These are phyloP conservation scores for Vulpes vulpes DNA, from an alignment of 2,113 vertebrate genomes.

Conservation along the genomic window DNA sequence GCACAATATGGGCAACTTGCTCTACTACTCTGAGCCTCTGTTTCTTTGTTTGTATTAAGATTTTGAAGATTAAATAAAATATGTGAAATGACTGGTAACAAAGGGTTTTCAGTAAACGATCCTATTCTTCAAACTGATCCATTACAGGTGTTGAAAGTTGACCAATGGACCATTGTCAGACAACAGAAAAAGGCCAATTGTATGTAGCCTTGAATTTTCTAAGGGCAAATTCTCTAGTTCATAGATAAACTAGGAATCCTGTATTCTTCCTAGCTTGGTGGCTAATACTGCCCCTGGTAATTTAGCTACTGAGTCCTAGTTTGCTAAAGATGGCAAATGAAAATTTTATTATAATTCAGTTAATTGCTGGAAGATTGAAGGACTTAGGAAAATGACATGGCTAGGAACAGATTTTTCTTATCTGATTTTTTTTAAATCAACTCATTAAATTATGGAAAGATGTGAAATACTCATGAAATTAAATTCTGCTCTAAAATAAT, in stretches of 20 bases:
- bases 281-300: background rate
- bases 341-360: constrained; percentile 7
- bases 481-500: constrained; percentile 52
- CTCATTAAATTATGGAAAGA: background rate
- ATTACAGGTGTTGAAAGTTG: constrained; percentile 39
- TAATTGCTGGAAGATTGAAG: constrained; percentile 28
- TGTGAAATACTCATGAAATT: background rate
- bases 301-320: background rate
- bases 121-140: constrained; percentile 10
- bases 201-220: background rate
- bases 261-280: background rate
- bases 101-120: background rate
- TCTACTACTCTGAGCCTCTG: background rate
- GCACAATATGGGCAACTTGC: background rate
- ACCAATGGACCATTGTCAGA: constrained; percentile 2
- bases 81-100: background rate
- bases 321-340: constrained; percentile 6
- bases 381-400: background rate
- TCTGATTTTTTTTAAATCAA: background rate
- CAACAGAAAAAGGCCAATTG: constrained; percentile 25
- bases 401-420: background rate
- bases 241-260: constrained; percentile 31
- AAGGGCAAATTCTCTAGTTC: constrained; percentile 44
- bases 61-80: constrained; percentile 53
- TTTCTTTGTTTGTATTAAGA: background rate